Evolutionary conservation across 2,797 vertebrate genomes (phyloP), one percentile per base, ranked within the genome.

Genomic region (Rhodeus uyekii): DNA sequence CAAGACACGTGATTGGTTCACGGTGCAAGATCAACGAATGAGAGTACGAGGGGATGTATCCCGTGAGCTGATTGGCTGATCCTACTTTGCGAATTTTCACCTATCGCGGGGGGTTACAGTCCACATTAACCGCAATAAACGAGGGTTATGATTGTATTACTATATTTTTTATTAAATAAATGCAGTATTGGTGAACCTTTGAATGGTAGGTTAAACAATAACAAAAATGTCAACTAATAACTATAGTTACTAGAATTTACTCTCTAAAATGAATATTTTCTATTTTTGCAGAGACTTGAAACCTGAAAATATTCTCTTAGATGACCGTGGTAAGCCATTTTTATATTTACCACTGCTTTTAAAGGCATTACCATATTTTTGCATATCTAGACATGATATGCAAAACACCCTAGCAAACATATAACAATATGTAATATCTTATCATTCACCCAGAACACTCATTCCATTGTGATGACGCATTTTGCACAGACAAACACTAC

Each of bases 251-350:
- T 75, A 60, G 8, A 60, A 24, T 61, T 63, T 19, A 5, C 55
- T 46, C 12, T 63, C 6, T 77, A 24, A 32, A 36, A 79, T 39
- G 0, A 14, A 18, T 4, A 8, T 3, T 58, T 27, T 27, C 85
- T 38, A 81, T 10, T 87, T 83, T 89, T 89, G 46, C 89, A 99
- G 98, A 89, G 98, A 99, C 92, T 88, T 99, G 93, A 99, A 99
- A 91, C 97, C 97, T 9, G 98, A 99, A 92, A 99, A 99, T 85
- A 99, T 99, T 93, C 92, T 99, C 73, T 90, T 99, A 83, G 97
- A 99, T 82, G 98, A 99, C 91, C 96, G 98, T 36, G 98, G 98
- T 95, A 90, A 93, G 95, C 65, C 12, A 18, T 60, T 81, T 67
- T 67, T 19, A 38, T 46, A 12, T 38, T 32, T 19, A 50, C 27